These are phyloP conservation scores for Pseudochirops cupreus DNA, from an alignment of 2,797 vertebrate genomes.

Conservation along the genomic window DNA sequence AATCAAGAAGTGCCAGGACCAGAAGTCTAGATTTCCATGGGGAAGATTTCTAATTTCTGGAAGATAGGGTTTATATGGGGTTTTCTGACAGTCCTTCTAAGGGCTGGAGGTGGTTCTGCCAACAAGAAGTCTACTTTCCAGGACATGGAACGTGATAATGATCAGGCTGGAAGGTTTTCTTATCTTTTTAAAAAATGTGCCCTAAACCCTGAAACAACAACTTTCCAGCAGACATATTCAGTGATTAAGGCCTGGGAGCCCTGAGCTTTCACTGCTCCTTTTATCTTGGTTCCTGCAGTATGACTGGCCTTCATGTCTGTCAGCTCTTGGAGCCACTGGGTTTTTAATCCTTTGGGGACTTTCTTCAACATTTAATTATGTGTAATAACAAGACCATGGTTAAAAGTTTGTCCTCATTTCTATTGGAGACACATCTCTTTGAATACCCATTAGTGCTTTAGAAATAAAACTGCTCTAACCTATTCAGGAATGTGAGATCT, in stretches of 20 bases:
- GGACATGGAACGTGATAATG: not conserved
- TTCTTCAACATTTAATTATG: not conserved
- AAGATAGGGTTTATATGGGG: not conserved
- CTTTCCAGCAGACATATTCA: not conserved
- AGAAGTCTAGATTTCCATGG: not conserved
- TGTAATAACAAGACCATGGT: not conserved
- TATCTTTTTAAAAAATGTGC: not conserved
- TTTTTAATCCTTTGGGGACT: not conserved
- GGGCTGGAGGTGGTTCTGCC: not conserved
- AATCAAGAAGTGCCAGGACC: not conserved
- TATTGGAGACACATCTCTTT: not conserved
- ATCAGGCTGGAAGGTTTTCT: not conserved
- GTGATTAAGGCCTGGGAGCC: not conserved
- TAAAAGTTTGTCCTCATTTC: not conserved
- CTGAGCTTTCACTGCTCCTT: not conserved
- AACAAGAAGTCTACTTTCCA: not conserved
- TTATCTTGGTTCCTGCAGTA: not conserved
- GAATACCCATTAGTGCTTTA: not conserved
- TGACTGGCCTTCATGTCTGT: not conserved
- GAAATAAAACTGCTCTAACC: not conserved
- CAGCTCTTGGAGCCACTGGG: not conserved
- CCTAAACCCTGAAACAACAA: not conserved
- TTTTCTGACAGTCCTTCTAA: not conserved
- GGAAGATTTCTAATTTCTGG: not conserved
- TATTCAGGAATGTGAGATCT: not conserved